These are phyloP conservation scores for Oxyura jamaicensis DNA, from an alignment of 2,113 vertebrate genomes.

Conservation along the genomic window DNA sequence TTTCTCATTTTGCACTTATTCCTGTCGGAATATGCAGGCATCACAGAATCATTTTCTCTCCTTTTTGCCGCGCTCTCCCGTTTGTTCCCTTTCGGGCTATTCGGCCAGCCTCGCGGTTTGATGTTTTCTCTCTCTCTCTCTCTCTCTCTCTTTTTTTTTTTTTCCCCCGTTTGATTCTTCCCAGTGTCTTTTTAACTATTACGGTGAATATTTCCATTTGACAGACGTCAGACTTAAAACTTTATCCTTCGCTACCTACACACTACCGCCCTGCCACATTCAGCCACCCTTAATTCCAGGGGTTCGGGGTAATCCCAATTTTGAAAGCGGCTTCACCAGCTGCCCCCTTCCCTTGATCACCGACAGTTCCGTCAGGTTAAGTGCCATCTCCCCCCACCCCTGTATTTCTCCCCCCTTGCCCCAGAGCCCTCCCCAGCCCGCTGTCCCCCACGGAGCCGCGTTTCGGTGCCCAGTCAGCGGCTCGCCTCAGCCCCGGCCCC, in stretches of 20 bases:
- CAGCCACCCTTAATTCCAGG: constrained; percentile 2
- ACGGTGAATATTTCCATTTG: neutral
- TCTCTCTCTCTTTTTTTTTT: too few relatives aligned
- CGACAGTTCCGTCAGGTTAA: constrained; percentile 15
- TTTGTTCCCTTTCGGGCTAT: neutral
- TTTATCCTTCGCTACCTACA: constrained; percentile 11
- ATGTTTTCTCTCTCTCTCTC: neutral
- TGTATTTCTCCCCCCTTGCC: neutral
- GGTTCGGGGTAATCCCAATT: constrained; percentile 44
- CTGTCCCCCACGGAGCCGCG: neutral
- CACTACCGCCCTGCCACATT: neutral
- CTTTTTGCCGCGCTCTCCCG: neutral
- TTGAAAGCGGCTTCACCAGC: constrained; percentile 49
- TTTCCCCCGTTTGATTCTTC: neutral
- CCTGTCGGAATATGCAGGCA: neutral
- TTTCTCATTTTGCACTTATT: neutral
- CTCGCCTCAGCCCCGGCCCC: neutral
- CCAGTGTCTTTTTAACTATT: neutral
- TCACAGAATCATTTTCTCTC: neutral
- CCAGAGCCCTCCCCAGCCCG: neutral
- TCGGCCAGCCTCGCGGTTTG: neutral
- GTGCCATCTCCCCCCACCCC: neutral
- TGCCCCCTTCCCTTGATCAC: constrained; percentile 29
- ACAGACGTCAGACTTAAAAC: constrained; percentile 23
- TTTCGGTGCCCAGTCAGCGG: neutral